phyloP scores from a whole-genome alignment of 2,888 invertebrate species.

The Crocallis elinguaria region DNA sequence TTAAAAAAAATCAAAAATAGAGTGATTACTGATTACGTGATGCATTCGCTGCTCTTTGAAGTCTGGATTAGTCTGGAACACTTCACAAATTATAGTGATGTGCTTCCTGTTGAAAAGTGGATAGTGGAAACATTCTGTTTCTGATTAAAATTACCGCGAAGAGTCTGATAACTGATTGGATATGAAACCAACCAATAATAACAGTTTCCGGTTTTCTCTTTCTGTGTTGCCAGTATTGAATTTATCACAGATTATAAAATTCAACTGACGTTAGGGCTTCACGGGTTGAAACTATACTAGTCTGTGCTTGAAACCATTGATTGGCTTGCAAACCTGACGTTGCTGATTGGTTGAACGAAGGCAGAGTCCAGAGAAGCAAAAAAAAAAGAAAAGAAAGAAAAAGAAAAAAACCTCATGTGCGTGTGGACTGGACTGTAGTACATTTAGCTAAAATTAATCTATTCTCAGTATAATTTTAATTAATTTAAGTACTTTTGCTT shows the following conservation, averaged over 20 bases:
- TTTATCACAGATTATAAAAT: background rate
- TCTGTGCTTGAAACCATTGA: background rate
- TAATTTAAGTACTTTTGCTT: slow-evolving; percentile 14
- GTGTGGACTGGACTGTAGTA: slow-evolving; percentile 66
- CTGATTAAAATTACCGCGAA: too few relatives aligned
- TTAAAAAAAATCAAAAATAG: too few relatives aligned
- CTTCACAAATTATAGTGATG: too few relatives aligned
- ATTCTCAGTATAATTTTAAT: slow-evolving; percentile 21
- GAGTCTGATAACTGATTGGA: background rate
- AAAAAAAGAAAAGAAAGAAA: slow-evolving; percentile 17
- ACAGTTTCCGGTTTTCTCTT: background rate
- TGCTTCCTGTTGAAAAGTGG: too few relatives aligned
- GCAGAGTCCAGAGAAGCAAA: background rate
- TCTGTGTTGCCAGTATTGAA: background rate
- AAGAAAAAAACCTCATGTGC: slow-evolving; percentile 70
- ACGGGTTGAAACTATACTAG: too few relatives aligned
- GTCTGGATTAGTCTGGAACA: too few relatives aligned
- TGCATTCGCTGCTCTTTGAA: too few relatives aligned
- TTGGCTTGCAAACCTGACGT: background rate
- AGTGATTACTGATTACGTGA: too few relatives aligned
- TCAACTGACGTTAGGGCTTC: slow-evolving; percentile 3
- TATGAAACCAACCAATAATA: background rate
- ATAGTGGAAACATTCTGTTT: too few relatives aligned
- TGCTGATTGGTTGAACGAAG: slow-evolving; percentile 5
- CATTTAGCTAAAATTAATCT: slow-evolving; percentile 26